These are phyloP conservation scores for Dendrocopos noguchii DNA, from an alignment of 2,113 vertebrate species.

Conservation along the genomic window DNA sequence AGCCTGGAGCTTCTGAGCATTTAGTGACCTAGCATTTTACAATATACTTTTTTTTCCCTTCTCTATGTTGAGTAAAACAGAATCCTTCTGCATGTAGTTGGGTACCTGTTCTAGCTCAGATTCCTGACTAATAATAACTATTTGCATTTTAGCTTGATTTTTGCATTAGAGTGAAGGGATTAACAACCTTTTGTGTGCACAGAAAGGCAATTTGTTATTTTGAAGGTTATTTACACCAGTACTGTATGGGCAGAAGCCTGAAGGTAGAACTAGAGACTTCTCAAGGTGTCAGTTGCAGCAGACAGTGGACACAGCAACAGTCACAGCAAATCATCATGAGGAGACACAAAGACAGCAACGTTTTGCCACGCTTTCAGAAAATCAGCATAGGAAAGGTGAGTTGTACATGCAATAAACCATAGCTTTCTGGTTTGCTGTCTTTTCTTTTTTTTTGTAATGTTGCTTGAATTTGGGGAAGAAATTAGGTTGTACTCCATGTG, in stretches of 20 bases:
- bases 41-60: background rate
- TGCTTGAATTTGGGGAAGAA: background rate
- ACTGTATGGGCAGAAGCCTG: constrained; percentile 87
- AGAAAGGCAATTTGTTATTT: background rate
- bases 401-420: background rate
- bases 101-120: background rate
- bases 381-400: constrained; percentile 77
- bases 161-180: background rate
- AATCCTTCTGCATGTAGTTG: background rate
- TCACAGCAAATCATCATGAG: constrained; percentile 54
- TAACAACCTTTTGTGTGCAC: background rate
- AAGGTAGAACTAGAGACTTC: constrained; percentile 83
- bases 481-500: background rate
- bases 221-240: constrained; percentile 89
- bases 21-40: background rate
- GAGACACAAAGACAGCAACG: constrained; percentile 79
- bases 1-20: background rate
- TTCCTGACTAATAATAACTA: background rate
- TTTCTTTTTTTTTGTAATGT: background rate
- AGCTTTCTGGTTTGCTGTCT: background rate
- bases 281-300: constrained; percentile 72
- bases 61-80: background rate
- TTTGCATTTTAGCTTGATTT: background rate
- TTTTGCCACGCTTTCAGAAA: constrained; percentile 72
- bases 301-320: constrained; percentile 33